phyloP scores from a whole-genome alignment of 2,113 vertebrate species.

The Cheirogaleus medius region DNA sequence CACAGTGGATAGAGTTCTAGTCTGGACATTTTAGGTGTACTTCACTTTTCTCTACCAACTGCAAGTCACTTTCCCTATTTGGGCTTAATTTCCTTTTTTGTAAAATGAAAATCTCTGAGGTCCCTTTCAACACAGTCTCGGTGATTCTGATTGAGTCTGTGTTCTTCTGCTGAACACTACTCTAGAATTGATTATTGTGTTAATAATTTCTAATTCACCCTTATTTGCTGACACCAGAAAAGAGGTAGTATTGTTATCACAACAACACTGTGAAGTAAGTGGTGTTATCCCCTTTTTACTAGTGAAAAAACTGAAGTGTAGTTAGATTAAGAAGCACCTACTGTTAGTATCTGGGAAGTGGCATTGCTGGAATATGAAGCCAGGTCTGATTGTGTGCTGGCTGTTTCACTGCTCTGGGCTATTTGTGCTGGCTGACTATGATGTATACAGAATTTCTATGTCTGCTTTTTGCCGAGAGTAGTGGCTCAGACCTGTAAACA shows the following conservation, averaged over 20 bases:
- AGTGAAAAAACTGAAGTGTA: neutral
- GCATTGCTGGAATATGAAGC: neutral
- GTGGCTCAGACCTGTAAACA: too few relatives aligned
- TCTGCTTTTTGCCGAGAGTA: too few relatives aligned
- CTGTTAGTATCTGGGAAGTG: neutral
- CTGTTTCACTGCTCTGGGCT: neutral
- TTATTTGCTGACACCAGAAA: neutral
- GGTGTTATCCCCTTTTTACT: neutral
- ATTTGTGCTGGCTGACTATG: neutral
- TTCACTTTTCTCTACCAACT: neutral
- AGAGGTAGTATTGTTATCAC: neutral
- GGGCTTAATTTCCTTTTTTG: neutral
- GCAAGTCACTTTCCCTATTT: neutral
- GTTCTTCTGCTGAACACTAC: neutral
- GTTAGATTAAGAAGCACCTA: neutral
- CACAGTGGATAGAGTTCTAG: neutral
- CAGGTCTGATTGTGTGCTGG: neutral
- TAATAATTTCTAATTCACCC: neutral
- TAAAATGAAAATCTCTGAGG: conserved; percentile 12
- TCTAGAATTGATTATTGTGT: neutral
- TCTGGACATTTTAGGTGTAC: neutral
- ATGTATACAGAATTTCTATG: neutral
- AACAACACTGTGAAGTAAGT: neutral
- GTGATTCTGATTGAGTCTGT: neutral
- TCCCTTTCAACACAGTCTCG: neutral